These are phyloP conservation scores for Podiceps cristatus DNA, from an alignment of 2,113 vertebrate species.

Conservation along the genomic window DNA sequence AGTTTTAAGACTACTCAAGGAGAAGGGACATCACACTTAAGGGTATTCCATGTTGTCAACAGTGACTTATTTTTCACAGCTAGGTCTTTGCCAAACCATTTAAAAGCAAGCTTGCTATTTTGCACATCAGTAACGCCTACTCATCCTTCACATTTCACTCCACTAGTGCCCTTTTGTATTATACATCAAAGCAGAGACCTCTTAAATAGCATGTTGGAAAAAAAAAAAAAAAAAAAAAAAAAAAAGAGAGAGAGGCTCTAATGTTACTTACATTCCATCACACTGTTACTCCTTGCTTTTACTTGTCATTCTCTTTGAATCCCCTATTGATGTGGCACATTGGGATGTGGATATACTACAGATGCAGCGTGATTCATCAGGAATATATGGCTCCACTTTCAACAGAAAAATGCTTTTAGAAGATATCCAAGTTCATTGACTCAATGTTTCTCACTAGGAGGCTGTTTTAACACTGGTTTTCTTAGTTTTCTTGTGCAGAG, in stretches of 20 bases:
- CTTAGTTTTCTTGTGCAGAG: background rate
- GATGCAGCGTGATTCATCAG: conserved; percentile 3
- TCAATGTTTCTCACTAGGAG: background rate
- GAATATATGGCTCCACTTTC: background rate
- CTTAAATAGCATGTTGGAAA: background rate
- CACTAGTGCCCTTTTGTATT: conserved; percentile 51
- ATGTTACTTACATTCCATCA: conserved; percentile 41
- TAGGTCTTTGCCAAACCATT: conserved; percentile 42
- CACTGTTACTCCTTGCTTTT: conserved; percentile 17
- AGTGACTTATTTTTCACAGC: conserved; percentile 45
- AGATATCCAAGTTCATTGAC: background rate
- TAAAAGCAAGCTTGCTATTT: conserved; percentile 44
- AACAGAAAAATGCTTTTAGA: conserved; percentile 25
- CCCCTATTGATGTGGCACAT: conserved; percentile 6
- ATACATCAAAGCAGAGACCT: conserved; percentile 52
- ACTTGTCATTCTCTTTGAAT: conserved; percentile 36
- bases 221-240: background rate
- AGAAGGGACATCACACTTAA: conserved; percentile 13
- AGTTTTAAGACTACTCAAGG: background rate
- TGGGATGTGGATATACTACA: background rate
- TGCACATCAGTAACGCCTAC: conserved; percentile 42
- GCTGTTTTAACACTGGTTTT: background rate
- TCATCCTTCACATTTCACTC: conserved; percentile 43
- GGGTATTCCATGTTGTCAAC: conserved; percentile 50
- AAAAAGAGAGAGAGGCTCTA: background rate